Conservation (phyloP, 2,113 vertebrate genomes). For the Apodemus sylvaticus region DNA sequence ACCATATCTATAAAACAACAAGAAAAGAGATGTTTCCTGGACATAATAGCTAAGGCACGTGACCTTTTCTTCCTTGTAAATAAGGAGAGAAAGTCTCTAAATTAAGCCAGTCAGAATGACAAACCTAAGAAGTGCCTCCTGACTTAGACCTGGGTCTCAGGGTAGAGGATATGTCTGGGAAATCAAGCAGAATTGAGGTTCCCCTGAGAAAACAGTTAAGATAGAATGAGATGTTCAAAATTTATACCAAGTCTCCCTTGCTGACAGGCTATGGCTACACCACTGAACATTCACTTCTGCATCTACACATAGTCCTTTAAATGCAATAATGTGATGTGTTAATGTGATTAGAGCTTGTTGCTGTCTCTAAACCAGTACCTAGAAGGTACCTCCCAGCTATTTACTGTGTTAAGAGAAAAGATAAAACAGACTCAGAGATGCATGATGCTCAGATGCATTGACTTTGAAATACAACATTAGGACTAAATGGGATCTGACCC, state of each 20-base stretch:
- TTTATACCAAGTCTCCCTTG: neutral
- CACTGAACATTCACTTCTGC: neutral
- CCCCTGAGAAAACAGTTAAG: constrained; percentile 36
- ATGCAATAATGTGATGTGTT: too few relatives aligned
- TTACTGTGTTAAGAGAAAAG: neutral
- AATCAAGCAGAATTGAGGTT: constrained; percentile 65
- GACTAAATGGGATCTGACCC: neutral
- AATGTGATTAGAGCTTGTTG: neutral
- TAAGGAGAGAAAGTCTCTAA: constrained; percentile 71
- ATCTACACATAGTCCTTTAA: neutral
- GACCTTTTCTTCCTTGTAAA: constrained; percentile 58
- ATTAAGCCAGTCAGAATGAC: constrained; percentile 57
- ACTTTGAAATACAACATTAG: neutral
- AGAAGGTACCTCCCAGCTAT: neutral
- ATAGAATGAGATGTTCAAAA: neutral
- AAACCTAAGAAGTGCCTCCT: neutral
- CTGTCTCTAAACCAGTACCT: neutral
- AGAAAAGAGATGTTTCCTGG: constrained; percentile 37
- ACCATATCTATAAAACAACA: neutral
- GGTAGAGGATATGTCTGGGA: constrained; percentile 59
- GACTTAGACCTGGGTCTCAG: constrained; percentile 20
- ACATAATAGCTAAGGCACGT: constrained; percentile 38
- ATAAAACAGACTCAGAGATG: neutral
- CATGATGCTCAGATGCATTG: neutral
- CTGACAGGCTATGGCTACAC: constrained; percentile 17